These are phyloP conservation scores for Torymus texanus DNA, from an alignment of 2,888 invertebrate genomes.

Conservation along the genomic window DNA sequence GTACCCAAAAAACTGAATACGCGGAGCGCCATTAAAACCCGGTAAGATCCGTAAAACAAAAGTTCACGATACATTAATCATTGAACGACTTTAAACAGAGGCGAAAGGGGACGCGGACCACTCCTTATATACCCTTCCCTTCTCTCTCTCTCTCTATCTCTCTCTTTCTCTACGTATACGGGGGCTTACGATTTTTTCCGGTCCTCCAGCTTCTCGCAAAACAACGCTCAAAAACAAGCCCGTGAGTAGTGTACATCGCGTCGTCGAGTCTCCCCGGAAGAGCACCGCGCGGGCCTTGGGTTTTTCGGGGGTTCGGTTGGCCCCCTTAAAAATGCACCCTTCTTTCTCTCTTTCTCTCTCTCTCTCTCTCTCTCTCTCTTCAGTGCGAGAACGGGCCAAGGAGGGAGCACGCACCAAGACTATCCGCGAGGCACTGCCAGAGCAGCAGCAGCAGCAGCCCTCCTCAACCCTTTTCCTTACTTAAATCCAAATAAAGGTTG, in stretches of 20 bases:
- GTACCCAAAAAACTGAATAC: not conserved
- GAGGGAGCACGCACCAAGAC: conserved; percentile 16
- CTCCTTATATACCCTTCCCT: too few relatives aligned
- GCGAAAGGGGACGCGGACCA: not conserved
- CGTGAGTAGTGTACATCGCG: not conserved
- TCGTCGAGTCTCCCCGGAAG: too few relatives aligned
- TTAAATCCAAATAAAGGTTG: conserved; percentile 72
- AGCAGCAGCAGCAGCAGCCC: conserved; percentile 39
- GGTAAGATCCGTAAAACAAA: conserved; percentile 31
- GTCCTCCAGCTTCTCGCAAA: conserved; percentile 42
- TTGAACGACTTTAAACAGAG: conserved; percentile 44
- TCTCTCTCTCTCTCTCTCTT: not conserved
- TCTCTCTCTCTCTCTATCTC: not conserved
- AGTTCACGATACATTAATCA: conserved; percentile 54
- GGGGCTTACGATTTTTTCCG: conserved; percentile 48
- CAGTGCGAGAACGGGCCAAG: not conserved
- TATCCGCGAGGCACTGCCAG: conserved; percentile 48
- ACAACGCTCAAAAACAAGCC: conserved; percentile 41
- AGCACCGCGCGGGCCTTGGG: not conserved
- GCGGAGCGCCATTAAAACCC: not conserved
- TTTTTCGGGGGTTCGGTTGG: conserved; percentile 50
- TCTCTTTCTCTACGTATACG: conserved; percentile 22
- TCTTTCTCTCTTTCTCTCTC: not conserved
- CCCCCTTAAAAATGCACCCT: conserved; percentile 61
- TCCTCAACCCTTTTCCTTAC: conserved; percentile 71